Base-by-base conservation (phyloP, 2,888 invertebrate genomes). In the Steromphala cineraria region DNA sequence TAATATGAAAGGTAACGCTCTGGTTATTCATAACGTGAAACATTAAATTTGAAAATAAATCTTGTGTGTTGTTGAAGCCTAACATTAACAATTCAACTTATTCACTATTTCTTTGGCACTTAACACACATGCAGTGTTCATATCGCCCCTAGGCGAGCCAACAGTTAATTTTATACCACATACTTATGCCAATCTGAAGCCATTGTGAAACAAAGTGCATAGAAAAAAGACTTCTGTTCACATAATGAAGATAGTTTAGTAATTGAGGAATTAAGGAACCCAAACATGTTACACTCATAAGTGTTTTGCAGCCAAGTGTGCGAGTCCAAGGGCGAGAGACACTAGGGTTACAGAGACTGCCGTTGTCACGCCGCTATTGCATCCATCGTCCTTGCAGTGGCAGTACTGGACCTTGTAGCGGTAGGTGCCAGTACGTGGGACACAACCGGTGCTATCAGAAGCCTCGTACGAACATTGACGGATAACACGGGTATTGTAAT, bases 341-440 rank as follows among this genome's bases (percentile, higher is more conserved):
- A 77, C 8, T 28, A 83, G 10, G 8, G 81, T 74, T n/a, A 83
- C 28, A 36, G 84, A 79, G 3, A 74, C 10, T 31, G 71, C 46
- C 1, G 81, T n/a, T 28, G 71, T 53, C 17, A 55, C 67, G 17
- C 81, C 82, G 24, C 79, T 74, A 67, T 85, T 85, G 81, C 85
- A 85, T 46, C 78, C 62, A 15, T 82, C 81, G 5, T 40, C 52
- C 0, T 62, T 52, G 67, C 85, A 85, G 62, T 85, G 83, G 53
- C 85, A 85, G 80, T 85, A 85, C 67, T 71, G 82, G 24, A 81
- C 67, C 62, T 85, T 84, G 71, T 83, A 81, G 8, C 83, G 78
- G 55, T 81, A 83, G 24, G 85, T 85, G 19, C 85, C 85, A 5
- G 82, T 85, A n/a, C 84, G 80, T n/a, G 80, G 80, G n/a, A 82